Percentiles rank a stretch among this genome's conserved stretches.
phyloP scores from a whole-genome alignment of 2,113 vertebrate species.

The Silurus asotus region DNA sequence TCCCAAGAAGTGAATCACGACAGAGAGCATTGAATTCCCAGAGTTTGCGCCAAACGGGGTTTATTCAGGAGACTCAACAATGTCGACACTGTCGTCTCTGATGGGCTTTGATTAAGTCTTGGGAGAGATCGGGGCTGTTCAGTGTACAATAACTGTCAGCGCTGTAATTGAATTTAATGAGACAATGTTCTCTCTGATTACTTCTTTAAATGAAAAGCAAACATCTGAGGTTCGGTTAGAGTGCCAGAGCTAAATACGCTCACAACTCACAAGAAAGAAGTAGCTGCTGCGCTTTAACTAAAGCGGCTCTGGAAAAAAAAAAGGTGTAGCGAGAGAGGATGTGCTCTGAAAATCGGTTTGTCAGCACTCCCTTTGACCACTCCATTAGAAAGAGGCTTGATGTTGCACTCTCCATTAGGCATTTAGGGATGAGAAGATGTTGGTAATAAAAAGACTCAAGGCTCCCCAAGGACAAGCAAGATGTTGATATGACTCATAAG shows the following conservation, averaged over 20 bases:
- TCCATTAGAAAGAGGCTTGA: slow-evolving; percentile 23
- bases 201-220: slow-evolving; percentile 54
- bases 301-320: slow-evolving; percentile 7
- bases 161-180: slow-evolving; percentile 57
- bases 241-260: slow-evolving; percentile 20
- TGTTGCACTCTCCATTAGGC: slow-evolving; percentile 10
- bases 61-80: slow-evolving; percentile 42
- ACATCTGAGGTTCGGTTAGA: slow-evolving; percentile 48
- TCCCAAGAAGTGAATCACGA: background rate
- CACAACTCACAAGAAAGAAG: slow-evolving; percentile 1
- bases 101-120: slow-evolving; percentile 49
- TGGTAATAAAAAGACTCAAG: slow-evolving; percentile 22
- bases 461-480: slow-evolving; percentile 25
- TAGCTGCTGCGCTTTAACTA: background rate
- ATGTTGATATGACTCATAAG: slow-evolving; percentile 16
- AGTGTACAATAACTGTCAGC: slow-evolving; percentile 48
- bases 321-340: background rate
- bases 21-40: slow-evolving; percentile 45
- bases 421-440: slow-evolving; percentile 38
- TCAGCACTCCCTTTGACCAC: slow-evolving; percentile 19
- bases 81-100: slow-evolving; percentile 34
- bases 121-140: slow-evolving; percentile 29
- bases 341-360: slow-evolving; percentile 36
- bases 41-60: slow-evolving; percentile 36
- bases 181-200: slow-evolving; percentile 52